Evolutionary conservation across 2,113 vertebrate genomes (phyloP), one percentile per base, ranked within the genome.

Genomic region (Leptosomus discolor): DNA sequence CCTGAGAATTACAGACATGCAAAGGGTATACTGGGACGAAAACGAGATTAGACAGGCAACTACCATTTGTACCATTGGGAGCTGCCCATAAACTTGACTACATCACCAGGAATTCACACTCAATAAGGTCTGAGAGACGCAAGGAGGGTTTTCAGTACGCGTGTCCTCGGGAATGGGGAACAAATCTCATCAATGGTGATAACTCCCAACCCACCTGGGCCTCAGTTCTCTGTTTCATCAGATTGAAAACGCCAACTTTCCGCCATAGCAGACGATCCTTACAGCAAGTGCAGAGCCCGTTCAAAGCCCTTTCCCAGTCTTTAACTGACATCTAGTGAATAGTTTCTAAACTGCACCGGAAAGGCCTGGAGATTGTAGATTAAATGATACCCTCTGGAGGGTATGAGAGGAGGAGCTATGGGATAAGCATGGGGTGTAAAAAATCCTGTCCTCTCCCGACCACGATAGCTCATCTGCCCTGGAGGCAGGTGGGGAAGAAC

Each of bases 291-390:
- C 41, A 29, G 63, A 32, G 56, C 23, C n/a, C 20, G 64, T 5
- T 77, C 46, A 13, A 10, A 32, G 53, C 37, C 58, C 65, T 91
- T 54, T 19, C 53, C 54, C 63, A 23, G 94, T 65, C 91, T 63
- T 43, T 20, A 53, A 27, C 85, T 97, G 97, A 97, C 97, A 97
- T 68, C 97, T 94, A 97, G 96, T 12, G 97, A 96, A 70, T 56
- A 34, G 24, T 76, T 92, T 48, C 86, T 45, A 73, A 70, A 96
- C 81, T 97, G 88, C 97, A 97, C 26, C 43, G 9, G 51, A 21
- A 54, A 74, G 37, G 79, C 8, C 41, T 11, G 61, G 34, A 58
- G 34, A 34, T 0, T 15, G 60, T 4, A 50, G 57, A 5, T 6
- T 15, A 46, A 60, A 22, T 1, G 5, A 57, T 58, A 39, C 27